Base-by-base conservation (phyloP, 53 echinoderm and acorn worm species). In the Holothuria scabra region DNA sequence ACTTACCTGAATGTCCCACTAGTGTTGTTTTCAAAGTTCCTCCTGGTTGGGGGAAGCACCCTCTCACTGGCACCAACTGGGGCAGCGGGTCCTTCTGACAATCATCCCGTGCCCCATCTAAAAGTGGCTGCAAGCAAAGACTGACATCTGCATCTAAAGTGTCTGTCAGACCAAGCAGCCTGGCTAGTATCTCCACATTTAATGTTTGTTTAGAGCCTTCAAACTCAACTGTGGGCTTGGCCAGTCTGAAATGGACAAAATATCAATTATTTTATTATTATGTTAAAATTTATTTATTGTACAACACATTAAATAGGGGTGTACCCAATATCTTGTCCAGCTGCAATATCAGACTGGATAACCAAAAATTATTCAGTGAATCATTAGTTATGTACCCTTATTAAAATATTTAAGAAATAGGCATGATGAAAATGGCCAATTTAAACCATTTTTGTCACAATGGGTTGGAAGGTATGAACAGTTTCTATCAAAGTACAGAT, bases 31-130 rank as follows among this genome's bases (percentile, higher is more conserved):
- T 83, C 29, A 94, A 87, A 19, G 99, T 91, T 0, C 94, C 94
- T 20, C 99, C 99, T n/a, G 99, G 99, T 59, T 90, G 85, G 25
- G 94, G 94, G 84, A 94, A 97, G 26, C 91, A 97, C 56, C 91
- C 90, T 66, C 92, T 85, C 18, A 84, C 81, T 35, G 99, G 94
- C 10, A 92, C 72, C 46, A 97, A 83, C 12, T 85, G 63, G 18
- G 85, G 81, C 37, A 78, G 56, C 28, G 71, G 74, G 49, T 81
- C 87, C 20, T 80, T 59, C 46, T 56, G 79, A 60, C 86, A 97
- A 84, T 83, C 63, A 4, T 88, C 80, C 80, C 66, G 38, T 30
- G 94, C 92, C 12, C 99, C 94, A 24, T 87, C 69, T 44, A 97
- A 82, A 56, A 97, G 72, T 21, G 84, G 86, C 56, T 86, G 67